Evolutionary conservation across 2,888 invertebrate species (phyloP).

Genomic region (Drosophila acutilabella): DNA sequence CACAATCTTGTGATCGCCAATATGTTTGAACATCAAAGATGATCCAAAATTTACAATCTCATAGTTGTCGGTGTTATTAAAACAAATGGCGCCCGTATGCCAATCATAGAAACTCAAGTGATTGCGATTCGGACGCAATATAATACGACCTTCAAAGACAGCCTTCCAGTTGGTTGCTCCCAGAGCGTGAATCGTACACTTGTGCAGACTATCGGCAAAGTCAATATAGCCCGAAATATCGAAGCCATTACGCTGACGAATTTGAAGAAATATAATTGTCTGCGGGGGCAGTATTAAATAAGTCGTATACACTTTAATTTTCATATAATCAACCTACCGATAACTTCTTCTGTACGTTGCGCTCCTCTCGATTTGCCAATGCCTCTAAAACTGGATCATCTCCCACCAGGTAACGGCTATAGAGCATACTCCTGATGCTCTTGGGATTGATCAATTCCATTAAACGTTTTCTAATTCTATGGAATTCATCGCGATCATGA

Average conservation of each 20-base stretch:
- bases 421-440: conserved; percentile 85
- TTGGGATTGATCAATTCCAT: conserved; percentile 87
- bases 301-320: not conserved
- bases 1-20: conserved; percentile 54
- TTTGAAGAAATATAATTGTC: conserved; percentile 63
- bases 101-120: conserved; percentile 61
- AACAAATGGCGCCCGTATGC: conserved; percentile 37
- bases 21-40: conserved; percentile 43
- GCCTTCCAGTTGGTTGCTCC: conserved; percentile 50
- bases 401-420: conserved; percentile 87
- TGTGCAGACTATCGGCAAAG: conserved; percentile 51
- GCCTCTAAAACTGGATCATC: conserved; percentile 88
- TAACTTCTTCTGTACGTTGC: conserved; percentile 90
- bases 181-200: not conserved
- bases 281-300: not conserved
- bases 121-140: conserved; percentile 38
- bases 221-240: conserved; percentile 63
- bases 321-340: conserved; percentile 86
- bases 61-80: conserved; percentile 49
- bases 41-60: conserved; percentile 32
- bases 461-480: conserved; percentile 86
- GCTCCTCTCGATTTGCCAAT: conserved; percentile 86
- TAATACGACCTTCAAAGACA: conserved; percentile 44
- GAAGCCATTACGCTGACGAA: conserved; percentile 50
- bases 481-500: conserved; percentile 87